Evolutionary conservation across 1,140 invertebrate genomes (phyloP), one percentile per base, ranked within the genome.

Genomic region (Zaprionus lachaisei): DNA sequence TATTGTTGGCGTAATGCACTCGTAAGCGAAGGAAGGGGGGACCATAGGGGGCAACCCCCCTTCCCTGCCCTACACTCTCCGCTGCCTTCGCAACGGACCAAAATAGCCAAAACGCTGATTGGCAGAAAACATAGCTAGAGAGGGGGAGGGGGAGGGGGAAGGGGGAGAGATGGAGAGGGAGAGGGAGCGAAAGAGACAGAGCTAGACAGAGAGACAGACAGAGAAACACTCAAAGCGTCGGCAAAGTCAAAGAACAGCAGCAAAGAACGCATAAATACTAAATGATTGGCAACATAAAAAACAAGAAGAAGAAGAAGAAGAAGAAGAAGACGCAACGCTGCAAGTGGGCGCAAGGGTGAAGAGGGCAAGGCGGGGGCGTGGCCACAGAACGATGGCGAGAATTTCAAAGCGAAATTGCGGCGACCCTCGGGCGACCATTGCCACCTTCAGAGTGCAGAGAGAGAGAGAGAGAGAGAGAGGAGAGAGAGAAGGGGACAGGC

Each of bases 251-350:
- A 80, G 79, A 86, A 80, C 79, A 82, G 37, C 37, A 15, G 37
- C 37, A 38, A 38, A 38, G 77, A 82, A 80, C 83, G 77, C 83
- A 86, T 86, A 87, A 86, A 86, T 87, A 86, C 84, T 68, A 80
- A 86, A 87, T 87, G 83, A 86, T 87, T 86, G 83, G 77, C 77
- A 87, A 78, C 77, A 87, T 80, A 87, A 78, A 83, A 80, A 77
- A 68, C 49, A 72, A 67, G 47, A 55, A 63, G 54, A 34, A 60
- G 49, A 60, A 56, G 41, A 60, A 76, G 49, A 26, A 60, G 47
- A 60, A 56, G 41, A 69, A 61, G 38, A 56, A 14, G n/a, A n/a
- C n/a, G n/a, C 11, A 34, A 55, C 31, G 9, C 14, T 5, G 14
- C 6, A 28, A 38, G 17, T 15, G 12, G 9, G 5, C 1, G 34